Evolutionary conservation across 2,113 vertebrate genomes (phyloP), one percentile per base, ranked within the genome.

Genomic region (Rhabdornis inornatus): DNA sequence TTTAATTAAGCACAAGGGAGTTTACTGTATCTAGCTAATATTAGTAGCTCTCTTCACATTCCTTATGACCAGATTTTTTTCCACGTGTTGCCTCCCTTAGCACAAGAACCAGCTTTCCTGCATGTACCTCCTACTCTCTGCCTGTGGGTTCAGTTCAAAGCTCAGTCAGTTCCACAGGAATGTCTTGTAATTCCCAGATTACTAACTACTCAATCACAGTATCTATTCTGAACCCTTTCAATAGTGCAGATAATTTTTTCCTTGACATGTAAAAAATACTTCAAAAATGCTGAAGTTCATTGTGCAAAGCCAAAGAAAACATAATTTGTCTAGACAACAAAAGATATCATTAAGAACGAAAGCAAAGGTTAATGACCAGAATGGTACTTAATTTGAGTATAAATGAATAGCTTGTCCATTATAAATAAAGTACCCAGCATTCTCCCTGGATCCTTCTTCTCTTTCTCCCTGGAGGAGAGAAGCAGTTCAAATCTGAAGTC

Each of bases 331-430:
- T 60, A 75, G 77, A 84, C 47, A 96, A 94, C 81, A 89, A 92
- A 88, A 92, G 71, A 77, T 49, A 81, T 55, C n/a, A 61, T 71
- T 84, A 90, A 78, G 70, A 91, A 91, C 3, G 10, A 91, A 94
- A 89, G 70, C 40, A 85, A 90, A 96, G 72, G 52, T 94, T 87
- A 89, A 84, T 82, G 52, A 94, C 60, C 81, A 87, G 69, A 84
- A 71, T 8, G 35, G 64, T 83, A 82, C 57, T 76, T 89, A 85
- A 96, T 93, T 82, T 91, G 27, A 76, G 84, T 85, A 78, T 44
- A 91, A 93, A 94, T 93, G 0, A 96, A 93, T 91, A 92, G 94
- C 47, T 87, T 92, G 59, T 83, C 83, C 77, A 77, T 84, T 96
- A 83, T 17, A 24, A 92, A 64, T 42, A 86, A 68, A 83, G 72